Evolutionary conservation across 2,888 invertebrate species (phyloP), one percentile per base, ranked within the genome.

Genomic region (Drosophila sordidula): DNA sequence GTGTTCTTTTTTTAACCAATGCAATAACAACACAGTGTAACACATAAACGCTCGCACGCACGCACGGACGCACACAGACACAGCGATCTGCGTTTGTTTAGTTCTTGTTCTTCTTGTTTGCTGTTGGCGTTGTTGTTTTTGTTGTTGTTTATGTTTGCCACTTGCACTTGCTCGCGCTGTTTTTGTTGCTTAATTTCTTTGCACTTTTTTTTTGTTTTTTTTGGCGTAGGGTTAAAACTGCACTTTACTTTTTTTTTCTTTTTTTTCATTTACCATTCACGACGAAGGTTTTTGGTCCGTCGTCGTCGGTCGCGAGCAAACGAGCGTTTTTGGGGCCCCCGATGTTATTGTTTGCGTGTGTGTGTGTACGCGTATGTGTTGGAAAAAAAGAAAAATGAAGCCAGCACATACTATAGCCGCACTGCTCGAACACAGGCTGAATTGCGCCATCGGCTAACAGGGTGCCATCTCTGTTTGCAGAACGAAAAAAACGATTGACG

Each of bases 121-220:
- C 36, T 71, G 77, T 85, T 83, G 88, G 34, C 34, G 34, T 12
- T 34, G 34, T 11, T 34, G 32, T 11, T 29, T 2, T 22, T 74
- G 57, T 32, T 71, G 77, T 83, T 83, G 88, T 83, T 83, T 83
- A 86, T 88, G 83, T 86, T 83, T 86, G 73, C 70, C 88, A 87
- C 82, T 82, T 87, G 83, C 83, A 79, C 71, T 74, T 70, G 69
- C 66, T 57, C 51, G 42, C 59, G 61, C 71, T 88, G 79, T 79
- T 83, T 78, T 79, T 84, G 84, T 78, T 80, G 72, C 62, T 87
- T 79, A 86, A 87, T 81, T 78, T 81, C 73, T 73, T 73, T 69
- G 68, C 42, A 25, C 34, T 70, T 75, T 68, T 14, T 68, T 47
- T 29, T 51, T 73, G 61, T 58, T 61, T 75, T 78, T 78, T 77